Percentiles rank a stretch among this genome's conserved stretches.
Evolutionary conservation across 2,888 invertebrate genomes (phyloP).

Genomic region (Ommatoiulus sabulosus): DNA sequence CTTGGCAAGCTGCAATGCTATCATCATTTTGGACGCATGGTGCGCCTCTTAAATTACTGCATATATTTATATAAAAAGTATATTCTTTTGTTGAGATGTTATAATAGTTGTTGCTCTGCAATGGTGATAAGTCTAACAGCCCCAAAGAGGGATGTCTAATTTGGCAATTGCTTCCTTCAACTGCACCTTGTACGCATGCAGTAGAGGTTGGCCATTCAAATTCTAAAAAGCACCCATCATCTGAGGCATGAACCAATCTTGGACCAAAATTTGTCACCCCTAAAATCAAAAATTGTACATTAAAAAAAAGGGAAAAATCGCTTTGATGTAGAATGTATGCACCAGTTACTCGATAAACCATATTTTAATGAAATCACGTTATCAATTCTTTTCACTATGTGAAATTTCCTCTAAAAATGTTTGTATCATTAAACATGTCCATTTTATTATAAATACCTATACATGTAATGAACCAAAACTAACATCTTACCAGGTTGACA

Average conservation of each 20-base stretch:
- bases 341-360: too few species aligned
- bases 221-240: slow-evolving; percentile 56
- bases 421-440: too few species aligned
- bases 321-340: too few species aligned
- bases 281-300: neutral
- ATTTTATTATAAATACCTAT: too few species aligned
- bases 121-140: slow-evolving; percentile 64
- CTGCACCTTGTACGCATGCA: slow-evolving; percentile 53
- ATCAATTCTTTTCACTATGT: too few species aligned
- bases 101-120: slow-evolving; percentile 62
- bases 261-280: slow-evolving; percentile 52
- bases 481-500: slow-evolving; percentile 42
- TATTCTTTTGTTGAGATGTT: slow-evolving; percentile 61
- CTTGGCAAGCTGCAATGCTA: slow-evolving; percentile 65
- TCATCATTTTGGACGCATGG: slow-evolving; percentile 61
- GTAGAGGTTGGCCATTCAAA: slow-evolving; percentile 58
- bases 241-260: slow-evolving; percentile 50
- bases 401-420: too few species aligned
- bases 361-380: too few species aligned
- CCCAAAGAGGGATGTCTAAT: slow-evolving; percentile 62
- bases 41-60: slow-evolving; percentile 63
- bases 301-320: too few species aligned
- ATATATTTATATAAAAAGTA: slow-evolving; percentile 65
- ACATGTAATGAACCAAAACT: too few species aligned
- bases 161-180: slow-evolving; percentile 61